Conservation (phyloP, 2,113 vertebrate species). For the Tylochromis polylepis region DNA sequence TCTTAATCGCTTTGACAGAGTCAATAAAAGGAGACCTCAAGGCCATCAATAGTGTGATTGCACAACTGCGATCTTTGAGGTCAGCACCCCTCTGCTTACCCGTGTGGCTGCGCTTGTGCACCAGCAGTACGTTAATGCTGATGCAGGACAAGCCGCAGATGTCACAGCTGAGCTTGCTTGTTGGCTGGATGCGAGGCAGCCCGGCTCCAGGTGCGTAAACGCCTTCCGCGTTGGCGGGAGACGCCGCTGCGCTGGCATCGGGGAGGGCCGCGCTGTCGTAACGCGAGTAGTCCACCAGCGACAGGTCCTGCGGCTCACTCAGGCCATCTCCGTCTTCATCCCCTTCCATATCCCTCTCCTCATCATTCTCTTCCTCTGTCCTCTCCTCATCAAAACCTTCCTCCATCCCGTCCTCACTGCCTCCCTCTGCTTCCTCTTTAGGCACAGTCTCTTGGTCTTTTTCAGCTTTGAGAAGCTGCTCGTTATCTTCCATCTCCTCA, state of each 20-base stretch:
- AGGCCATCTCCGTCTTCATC: conserved; percentile 70
- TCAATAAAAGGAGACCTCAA: background rate
- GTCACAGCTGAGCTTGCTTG: conserved; percentile 87
- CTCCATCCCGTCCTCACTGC: conserved; percentile 47
- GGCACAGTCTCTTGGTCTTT: conserved; percentile 12
- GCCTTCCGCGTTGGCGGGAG: conserved; percentile 36
- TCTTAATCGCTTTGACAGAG: background rate
- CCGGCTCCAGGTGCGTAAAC: conserved; percentile 17
- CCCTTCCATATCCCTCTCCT: conserved; percentile 30
- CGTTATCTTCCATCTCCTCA: conserved; percentile 65
- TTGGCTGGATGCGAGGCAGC: conserved; percentile 63
- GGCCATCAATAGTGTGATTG: background rate
- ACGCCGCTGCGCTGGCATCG: conserved; percentile 62
- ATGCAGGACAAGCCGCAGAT: conserved; percentile 91
- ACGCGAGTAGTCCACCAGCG: conserved; percentile 71
- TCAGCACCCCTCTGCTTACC: conserved; percentile 74
- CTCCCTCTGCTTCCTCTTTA: conserved; percentile 43
- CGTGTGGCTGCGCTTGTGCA: conserved; percentile 93
- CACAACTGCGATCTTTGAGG: conserved; percentile 39
- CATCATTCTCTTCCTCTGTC: conserved; percentile 75
- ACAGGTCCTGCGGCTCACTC: conserved; percentile 74
- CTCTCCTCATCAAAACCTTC: conserved; percentile 72
- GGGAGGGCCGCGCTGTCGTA: conserved; percentile 73
- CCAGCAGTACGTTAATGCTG: conserved; percentile 93
- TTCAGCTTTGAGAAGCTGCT: conserved; percentile 62